phyloP scores from a whole-genome alignment of 2,888 invertebrate genomes.

The Amitus sp. region DNA sequence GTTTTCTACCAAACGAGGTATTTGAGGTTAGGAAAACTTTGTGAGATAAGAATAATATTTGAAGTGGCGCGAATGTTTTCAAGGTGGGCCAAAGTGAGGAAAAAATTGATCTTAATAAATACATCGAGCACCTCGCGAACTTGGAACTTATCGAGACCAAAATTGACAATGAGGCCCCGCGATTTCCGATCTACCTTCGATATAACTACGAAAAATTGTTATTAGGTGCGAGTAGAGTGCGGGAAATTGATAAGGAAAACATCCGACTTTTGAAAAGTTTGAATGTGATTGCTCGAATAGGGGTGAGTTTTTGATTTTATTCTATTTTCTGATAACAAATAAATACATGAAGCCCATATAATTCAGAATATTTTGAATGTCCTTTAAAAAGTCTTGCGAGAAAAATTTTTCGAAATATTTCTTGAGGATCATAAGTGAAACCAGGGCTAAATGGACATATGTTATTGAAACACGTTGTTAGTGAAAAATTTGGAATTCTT shows the following conservation, averaged over 20 bases:
- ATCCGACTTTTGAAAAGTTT: conserved; percentile 71
- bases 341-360: no score
- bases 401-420: no score
- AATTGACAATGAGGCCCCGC: conserved; percentile 69
- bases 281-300: conserved; percentile 70
- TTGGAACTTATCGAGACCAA: conserved; percentile 35
- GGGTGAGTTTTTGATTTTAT: conserved; percentile 66
- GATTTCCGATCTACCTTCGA: conserved; percentile 67
- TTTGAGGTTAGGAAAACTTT: background rate
- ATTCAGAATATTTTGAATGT: no score
- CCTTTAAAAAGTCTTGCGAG: no score
- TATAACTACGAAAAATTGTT: conserved; percentile 65
- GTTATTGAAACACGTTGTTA: no score
- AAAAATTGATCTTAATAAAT: conserved; percentile 25
- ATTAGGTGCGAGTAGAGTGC: conserved; percentile 62
- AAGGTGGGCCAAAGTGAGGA: background rate
- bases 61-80: background rate
- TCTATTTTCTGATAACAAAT: conserved; percentile 6
- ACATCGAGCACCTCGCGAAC: conserved; percentile 31
- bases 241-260: conserved; percentile 68
- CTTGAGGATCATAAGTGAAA: no score
- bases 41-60: background rate
- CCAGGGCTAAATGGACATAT: no score
- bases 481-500: no score
- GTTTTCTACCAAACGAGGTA: conserved; percentile 39